Percentiles rank a stretch among this genome's conserved stretches.
Conservation (phyloP, 2,113 vertebrate genomes). For the Orthonyx spaldingii region DNA sequence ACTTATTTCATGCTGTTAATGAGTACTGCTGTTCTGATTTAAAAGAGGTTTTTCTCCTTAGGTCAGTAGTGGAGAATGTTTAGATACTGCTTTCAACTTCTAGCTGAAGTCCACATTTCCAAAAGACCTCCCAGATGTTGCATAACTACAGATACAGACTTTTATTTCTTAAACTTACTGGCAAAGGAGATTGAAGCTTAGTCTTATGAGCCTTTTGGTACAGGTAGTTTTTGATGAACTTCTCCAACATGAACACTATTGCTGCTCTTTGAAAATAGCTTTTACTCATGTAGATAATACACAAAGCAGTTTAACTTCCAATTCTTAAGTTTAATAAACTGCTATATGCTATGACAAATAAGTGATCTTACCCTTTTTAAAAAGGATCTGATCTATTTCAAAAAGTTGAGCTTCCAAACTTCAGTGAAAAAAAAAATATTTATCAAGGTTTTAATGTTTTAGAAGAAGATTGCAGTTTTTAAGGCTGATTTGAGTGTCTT, state of each 20-base stretch:
- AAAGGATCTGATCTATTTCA: neutral
- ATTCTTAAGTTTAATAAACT: neutral
- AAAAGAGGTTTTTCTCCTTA: neutral
- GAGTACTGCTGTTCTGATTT: neutral
- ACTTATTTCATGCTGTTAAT: neutral
- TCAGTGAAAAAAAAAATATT: neutral
- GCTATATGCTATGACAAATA: neutral
- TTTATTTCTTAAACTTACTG: neutral
- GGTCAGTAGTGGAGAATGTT: neutral
- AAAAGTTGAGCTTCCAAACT: neutral
- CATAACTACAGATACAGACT: neutral
- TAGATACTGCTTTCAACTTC: neutral
- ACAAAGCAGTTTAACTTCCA: neutral
- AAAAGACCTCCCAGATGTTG: neutral
- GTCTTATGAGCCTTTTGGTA: neutral
- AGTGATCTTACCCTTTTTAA: neutral
- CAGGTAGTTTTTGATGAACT: neutral
- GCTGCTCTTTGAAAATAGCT: conserved; percentile 11
- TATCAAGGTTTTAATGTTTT: neutral
- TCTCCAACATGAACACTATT: neutral
- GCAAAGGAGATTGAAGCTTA: neutral
- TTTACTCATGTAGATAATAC: neutral
- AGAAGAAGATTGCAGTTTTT: neutral
- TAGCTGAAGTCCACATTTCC: neutral
- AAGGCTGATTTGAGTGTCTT: neutral